A percentile compares a stretch with the other conserved stretches of the same genome.
Evolutionary conservation across 1,140 invertebrate genomes (phyloP).

Genomic region (Drosophila ambigua): DNA sequence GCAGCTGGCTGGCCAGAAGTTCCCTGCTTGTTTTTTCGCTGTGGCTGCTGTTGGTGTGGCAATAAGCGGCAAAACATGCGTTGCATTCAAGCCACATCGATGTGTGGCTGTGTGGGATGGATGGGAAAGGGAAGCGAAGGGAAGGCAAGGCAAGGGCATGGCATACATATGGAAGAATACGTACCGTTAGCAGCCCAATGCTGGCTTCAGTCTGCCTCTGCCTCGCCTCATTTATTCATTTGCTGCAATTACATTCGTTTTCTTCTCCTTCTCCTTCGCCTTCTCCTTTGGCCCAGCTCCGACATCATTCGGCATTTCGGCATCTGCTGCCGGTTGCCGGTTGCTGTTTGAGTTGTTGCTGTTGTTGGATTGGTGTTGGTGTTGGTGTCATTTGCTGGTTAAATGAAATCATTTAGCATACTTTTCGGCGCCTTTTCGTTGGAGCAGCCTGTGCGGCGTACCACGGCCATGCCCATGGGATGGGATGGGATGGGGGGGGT

Average conservation of each 20-base stretch:
- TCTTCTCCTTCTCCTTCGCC: neutral
- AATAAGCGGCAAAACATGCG: slow-evolving; percentile 67
- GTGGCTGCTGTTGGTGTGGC: slow-evolving; percentile 28
- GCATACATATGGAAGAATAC: too few relatives aligned
- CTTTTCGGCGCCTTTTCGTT: slow-evolving; percentile 33
- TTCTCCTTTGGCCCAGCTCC: neutral
- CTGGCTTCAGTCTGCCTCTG: slow-evolving; percentile 12
- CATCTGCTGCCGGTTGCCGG: slow-evolving; percentile 6
- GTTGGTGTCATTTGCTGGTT: slow-evolving; percentile 47
- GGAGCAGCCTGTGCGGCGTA: too few relatives aligned
- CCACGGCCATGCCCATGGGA: too few relatives aligned
- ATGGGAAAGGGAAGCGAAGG: too few relatives aligned
- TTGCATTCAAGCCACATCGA: slow-evolving; percentile 53
- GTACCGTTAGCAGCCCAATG: slow-evolving; percentile 3
- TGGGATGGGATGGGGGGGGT: too few relatives aligned
- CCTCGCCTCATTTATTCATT: slow-evolving; percentile 72
- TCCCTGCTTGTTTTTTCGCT: neutral
- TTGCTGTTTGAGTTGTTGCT: neutral
- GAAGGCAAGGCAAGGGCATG: too few relatives aligned
- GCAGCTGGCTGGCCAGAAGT: too few relatives aligned
- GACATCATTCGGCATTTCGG: slow-evolving; percentile 14
- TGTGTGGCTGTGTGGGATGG: too few relatives aligned
- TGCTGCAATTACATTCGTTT: slow-evolving; percentile 74
- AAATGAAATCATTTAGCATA: slow-evolving; percentile 71
- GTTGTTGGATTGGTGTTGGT: neutral